Evolutionary conservation across 2,797 vertebrate species (phyloP).

Genomic region (Pipistrellus nathusii): DNA sequence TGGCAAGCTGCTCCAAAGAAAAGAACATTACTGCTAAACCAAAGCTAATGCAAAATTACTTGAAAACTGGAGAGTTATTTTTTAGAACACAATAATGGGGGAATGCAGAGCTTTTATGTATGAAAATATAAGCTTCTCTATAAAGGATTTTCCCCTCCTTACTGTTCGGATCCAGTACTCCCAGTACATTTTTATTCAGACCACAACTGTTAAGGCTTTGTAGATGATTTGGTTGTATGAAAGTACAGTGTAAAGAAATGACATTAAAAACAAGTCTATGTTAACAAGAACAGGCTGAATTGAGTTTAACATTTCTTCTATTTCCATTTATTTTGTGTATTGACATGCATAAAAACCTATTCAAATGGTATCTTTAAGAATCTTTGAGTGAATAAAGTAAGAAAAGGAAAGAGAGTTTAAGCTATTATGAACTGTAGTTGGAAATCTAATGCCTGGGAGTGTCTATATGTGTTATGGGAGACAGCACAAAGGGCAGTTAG

Average conservation of each 20-base stretch:
- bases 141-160: conserved; percentile 18
- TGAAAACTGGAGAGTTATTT: conserved; percentile 48
- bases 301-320: not conserved
- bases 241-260: not conserved
- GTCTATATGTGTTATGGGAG: not conserved
- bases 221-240: conserved; percentile 1
- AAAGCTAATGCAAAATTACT: conserved; percentile 68
- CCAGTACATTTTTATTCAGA: conserved; percentile 32
- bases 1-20: conserved; percentile 56
- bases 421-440: not conserved
- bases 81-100: conserved; percentile 32
- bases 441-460: not conserved
- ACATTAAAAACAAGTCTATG: conserved; percentile 16
- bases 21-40: conserved; percentile 33
- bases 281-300: not conserved
- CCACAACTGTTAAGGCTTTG: not conserved
- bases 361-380: not conserved
- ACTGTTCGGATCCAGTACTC: conserved; percentile 15
- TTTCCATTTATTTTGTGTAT: conserved; percentile 44
- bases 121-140: not conserved
- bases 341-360: not conserved
- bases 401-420: not conserved
- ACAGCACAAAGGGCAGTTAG: not conserved
- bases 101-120: conserved; percentile 50
- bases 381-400: not conserved